Evolutionary conservation across 2,797 vertebrate genomes (phyloP), one percentile per base, ranked within the genome.

Genomic region (Gila robusta): DNA sequence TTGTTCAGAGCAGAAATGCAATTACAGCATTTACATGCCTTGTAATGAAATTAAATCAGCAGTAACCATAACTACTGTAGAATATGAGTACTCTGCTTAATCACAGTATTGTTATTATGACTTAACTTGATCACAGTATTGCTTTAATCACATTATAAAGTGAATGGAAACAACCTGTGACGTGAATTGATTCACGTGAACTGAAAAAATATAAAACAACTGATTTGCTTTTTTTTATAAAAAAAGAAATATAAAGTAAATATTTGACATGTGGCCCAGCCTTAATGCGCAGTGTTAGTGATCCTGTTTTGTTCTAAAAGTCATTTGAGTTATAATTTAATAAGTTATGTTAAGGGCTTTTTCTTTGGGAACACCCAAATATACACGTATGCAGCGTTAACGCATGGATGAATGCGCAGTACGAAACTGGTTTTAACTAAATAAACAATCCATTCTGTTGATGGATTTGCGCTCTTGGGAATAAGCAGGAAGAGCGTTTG

Each of bases 381-480:
- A 28, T 16, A 12, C n/a, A 69, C 7, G 21, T 39, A 49, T 56
- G 44, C 14, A 1, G 17, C 26, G 62, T 54, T 49, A 41, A 32
- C 6, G 12, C 62, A 67, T 23, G 28, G 41, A 39, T 32, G 47
- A 12, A 49, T 4, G 3, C 8, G 81, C 32, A 78, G 17, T 73
- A 62, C 16, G 19, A 67, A 88, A 47, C 37, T 47, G n/a, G 89
- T 88, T 86, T 83, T 88, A 47, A 87, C 76, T 88, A 82, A 78
- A 70, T 87, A 59, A 72, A 84, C 28, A 86, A 86, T 91, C 82
- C 23, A 71, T 84, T 74, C 84, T 91, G 91, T 91, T 94, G 89
- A 94, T 89, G 67, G 56, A 78, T 92, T 2, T 66, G 26, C n/a
- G 1, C 86, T 79, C 49, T 16, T 47, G 83, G 83, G 83, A 85